A percentile compares a stretch with the other conserved stretches of the same genome.
Conservation (phyloP, 2,113 vertebrate genomes). For the Barnardius zonarius region DNA sequence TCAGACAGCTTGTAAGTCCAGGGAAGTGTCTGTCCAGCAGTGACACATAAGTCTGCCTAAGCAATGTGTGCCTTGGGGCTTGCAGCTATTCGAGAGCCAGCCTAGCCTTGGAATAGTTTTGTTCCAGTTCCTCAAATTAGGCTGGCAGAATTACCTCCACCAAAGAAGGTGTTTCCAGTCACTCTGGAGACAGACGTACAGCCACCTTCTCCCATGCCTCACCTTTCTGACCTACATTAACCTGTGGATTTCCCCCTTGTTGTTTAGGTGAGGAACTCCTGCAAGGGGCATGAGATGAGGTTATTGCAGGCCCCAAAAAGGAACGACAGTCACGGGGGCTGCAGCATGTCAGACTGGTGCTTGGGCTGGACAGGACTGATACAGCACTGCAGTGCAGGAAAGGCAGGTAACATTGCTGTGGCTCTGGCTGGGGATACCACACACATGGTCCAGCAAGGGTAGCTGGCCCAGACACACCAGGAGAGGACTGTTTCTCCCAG, state of each 20-base stretch:
- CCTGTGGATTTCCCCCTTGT: rapidly evolving
- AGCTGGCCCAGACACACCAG: neutral
- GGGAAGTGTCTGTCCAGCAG: neutral
- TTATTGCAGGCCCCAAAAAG: neutral
- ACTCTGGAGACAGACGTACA: neutral
- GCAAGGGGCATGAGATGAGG: neutral
- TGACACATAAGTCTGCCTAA: neutral
- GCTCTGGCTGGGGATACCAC: neutral
- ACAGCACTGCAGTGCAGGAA: no score
- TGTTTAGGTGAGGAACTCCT: neutral
- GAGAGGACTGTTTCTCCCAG: neutral
- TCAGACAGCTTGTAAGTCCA: neutral
- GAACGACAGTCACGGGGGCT: neutral
- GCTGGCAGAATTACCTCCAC: neutral
- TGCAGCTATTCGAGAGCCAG: neutral
- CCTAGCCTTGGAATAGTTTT: neutral
- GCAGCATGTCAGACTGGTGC: neutral
- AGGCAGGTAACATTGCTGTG: rapidly evolving
- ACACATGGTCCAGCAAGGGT: neutral
- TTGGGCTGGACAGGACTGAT: neutral
- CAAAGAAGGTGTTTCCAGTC: neutral
- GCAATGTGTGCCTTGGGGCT: neutral
- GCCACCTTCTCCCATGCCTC: neutral
- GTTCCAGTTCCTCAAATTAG: neutral
- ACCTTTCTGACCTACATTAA: neutral